Base-by-base conservation (phyloP, 2,113 vertebrate genomes). In the Leuciscus idus region DNA sequence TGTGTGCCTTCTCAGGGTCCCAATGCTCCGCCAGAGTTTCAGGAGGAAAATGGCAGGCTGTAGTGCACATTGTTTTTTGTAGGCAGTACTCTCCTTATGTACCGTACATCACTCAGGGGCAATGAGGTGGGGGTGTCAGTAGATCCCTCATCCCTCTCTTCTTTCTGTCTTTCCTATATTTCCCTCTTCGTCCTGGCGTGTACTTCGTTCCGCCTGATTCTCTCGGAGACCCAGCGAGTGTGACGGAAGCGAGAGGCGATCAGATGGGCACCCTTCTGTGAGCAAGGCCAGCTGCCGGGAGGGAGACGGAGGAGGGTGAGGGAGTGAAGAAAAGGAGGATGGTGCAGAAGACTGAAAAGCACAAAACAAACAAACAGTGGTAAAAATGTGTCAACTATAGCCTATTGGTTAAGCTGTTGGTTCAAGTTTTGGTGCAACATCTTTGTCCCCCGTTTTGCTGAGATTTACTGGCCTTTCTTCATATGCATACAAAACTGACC, bases 71-170 rank as follows among this genome's bases (percentile, higher is more conserved):
- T 23, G 33, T 33, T 66, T 39, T 79, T 85, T 78, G 43, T 78
- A 55, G 48, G n/a, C 76, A 83, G 59, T 23, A 62, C 50, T 28
- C 55, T 66, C 46, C 46, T 36, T 88, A 80, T 87, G 87, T 81
- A 90, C 15, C 90, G 81, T 89, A 62, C 82, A 91, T 92, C 81
- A 91, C 92, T 91, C 86, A 87, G 87, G 94, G 90, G 88, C 43
- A 57, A 57, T 78, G 46, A 48, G 36, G 74, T 85, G 46, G 55
- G 75, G 75, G 86, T 33, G 81, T 78, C 64, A 90, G 83, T 80
- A 30, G 70, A 86, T 84, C 66, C 62, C 66, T 48, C 73, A 85
- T 82, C 81, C 85, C 48, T 72, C 57, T 62, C 86, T 89, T 90
- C 78, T 78, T 59, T 64, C 85, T 86, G 87, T 86, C 75, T 89